Conservation (phyloP, 2,888 invertebrate species). For the Caenorhabditis panamensis region DNA sequence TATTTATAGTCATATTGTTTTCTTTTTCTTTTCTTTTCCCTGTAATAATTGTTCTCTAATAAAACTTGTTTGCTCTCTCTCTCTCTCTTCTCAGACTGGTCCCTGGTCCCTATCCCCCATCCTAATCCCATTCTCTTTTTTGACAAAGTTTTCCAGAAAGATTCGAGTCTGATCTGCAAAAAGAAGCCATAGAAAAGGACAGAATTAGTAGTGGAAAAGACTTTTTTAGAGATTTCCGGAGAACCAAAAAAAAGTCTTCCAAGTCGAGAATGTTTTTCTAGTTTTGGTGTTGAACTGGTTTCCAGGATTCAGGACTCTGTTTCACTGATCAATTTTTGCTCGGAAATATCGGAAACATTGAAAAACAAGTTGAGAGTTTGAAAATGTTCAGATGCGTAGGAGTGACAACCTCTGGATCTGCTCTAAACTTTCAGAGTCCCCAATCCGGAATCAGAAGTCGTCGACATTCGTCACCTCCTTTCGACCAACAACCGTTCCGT, state of each 20-base stretch:
- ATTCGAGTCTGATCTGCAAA: neutral
- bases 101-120: conserved; percentile 21
- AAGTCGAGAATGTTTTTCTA: neutral
- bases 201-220: neutral
- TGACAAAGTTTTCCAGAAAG: neutral
- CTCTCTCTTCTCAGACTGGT: too few species aligned
- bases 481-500: neutral
- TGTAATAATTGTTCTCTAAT: conserved; percentile 52
- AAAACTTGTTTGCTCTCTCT: conserved; percentile 14
- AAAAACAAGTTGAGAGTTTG: too few species aligned
- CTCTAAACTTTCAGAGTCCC: too few species aligned
- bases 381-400: too few species aligned
- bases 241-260: neutral
- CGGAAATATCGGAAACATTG: neutral
- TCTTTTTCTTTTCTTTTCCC: conserved; percentile 21
- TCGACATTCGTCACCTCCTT: conserved; percentile 3
- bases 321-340: neutral
- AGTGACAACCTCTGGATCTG: too few species aligned
- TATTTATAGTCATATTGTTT: neutral
- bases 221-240: neutral
- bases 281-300: neutral
- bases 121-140: too few species aligned
- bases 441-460: conserved; percentile 2
- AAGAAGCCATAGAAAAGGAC: conserved; percentile 3
- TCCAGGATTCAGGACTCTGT: neutral